Conservation (phyloP, 2,888 invertebrate genomes). For the Caenorhabditis drosophilae region DNA sequence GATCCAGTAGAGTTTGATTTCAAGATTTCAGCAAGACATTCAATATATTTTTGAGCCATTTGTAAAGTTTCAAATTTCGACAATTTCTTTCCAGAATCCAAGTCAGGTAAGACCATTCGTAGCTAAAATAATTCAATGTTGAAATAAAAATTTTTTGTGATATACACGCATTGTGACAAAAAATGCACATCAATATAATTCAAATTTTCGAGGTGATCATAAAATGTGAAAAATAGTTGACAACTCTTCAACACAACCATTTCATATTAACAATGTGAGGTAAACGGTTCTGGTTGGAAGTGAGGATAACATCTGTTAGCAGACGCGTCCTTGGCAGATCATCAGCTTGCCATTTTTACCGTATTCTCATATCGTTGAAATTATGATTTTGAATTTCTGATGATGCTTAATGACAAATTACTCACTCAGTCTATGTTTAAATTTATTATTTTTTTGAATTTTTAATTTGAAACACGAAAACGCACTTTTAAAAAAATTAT, state of each 20-base stretch:
- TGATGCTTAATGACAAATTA: constrained; percentile 18
- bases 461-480: too few relatives aligned
- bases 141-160: too few relatives aligned
- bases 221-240: too few relatives aligned
- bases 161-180: too few relatives aligned
- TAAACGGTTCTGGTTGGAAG: constrained; percentile 18
- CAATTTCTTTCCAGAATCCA: constrained; percentile 65
- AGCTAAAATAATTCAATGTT: constrained; percentile 51
- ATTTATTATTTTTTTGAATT: too few relatives aligned
- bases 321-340: constrained; percentile 22
- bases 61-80: constrained; percentile 69
- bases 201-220: too few relatives aligned
- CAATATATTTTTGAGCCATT: constrained; percentile 68
- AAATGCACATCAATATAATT: too few relatives aligned
- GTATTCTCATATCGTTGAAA: constrained; percentile 4
- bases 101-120: constrained; percentile 65
- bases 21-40: constrained; percentile 48
- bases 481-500: too few relatives aligned
- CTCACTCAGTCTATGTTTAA: too few relatives aligned
- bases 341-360: constrained; percentile 16
- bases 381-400: constrained; percentile 32
- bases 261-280: constrained; percentile 30
- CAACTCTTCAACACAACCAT: too few relatives aligned
- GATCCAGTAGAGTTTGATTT: constrained; percentile 4
- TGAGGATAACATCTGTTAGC: constrained; percentile 42